Base-by-base conservation (phyloP, 2,888 invertebrate species). In the Steinernema carpocapsae region DNA sequence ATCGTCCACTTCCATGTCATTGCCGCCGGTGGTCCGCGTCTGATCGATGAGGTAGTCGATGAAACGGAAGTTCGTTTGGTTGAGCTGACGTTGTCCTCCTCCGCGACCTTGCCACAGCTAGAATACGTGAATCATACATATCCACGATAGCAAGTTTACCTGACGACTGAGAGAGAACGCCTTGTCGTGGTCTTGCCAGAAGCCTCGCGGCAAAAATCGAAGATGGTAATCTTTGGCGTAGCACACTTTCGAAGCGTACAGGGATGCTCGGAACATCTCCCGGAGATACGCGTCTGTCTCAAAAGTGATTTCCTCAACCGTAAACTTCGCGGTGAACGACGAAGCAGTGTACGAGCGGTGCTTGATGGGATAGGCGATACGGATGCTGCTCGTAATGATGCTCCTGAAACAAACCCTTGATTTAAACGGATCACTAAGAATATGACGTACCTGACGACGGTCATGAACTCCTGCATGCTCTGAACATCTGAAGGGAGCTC, bases 151-250 rank as follows among this genome's bases (percentile, higher is more conserved):
- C n/a, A n/a, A n/a, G n/a, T n/a, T n/a, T n/a, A n/a, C n/a, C 7
- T 14, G 43, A 43, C 43, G 43, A 12, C 14, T 43, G 14, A 43
- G 43, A 26, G 2, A 26, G 26, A 56, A 56, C 6, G 26, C 22
- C 26, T 56, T 22, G 14, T 26, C 56, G 17, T 56, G 56, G 14
- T 56, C 22, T 24, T 56, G 56, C 56, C 56, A 56, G 56, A 56
- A 56, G 14, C 56, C 56, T 6, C 22, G 10, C 22, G 56, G 56
- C 14, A 56, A 22, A 56, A 56, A 56, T 3, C 56, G 56, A 22
- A 56, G 26, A 22, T 56, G 22, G 26, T 26, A 56, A 26, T 56
- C 56, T 7, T 22, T 14, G 3, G 22, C 56, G 22, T 56, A 56
- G 26, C 56, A 56, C 6, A 26, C 56, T 7, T 26, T 22, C 4